Conservation (phyloP, 2,113 vertebrate genomes). For the Takifugu flavidus region DNA sequence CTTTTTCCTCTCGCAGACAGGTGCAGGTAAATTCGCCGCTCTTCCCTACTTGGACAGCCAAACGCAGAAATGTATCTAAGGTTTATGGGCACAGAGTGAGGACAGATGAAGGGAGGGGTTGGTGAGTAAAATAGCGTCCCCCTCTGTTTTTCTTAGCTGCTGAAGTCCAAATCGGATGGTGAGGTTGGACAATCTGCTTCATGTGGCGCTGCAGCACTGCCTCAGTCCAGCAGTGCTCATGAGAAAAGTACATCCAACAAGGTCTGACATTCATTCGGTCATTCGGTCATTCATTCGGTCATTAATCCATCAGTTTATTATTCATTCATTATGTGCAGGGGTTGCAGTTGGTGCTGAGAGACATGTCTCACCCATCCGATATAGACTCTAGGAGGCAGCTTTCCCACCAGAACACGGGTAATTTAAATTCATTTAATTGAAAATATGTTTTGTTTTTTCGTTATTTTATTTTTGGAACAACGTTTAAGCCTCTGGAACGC, state of each 20-base stretch:
- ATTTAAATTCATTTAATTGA: slow-evolving; percentile 7
- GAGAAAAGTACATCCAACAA: slow-evolving; percentile 81
- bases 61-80: too few species aligned
- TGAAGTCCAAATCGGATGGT: slow-evolving; percentile 81
- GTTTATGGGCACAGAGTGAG: background rate
- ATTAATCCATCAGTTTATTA: background rate
- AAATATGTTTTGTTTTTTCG: too few species aligned
- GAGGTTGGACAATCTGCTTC: slow-evolving; percentile 62
- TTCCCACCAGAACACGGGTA: slow-evolving; percentile 86
- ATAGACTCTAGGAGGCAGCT: slow-evolving; percentile 84
- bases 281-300: background rate
- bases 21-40: slow-evolving; percentile 81
- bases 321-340: slow-evolving; percentile 45
- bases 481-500: background rate
- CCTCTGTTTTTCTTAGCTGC: slow-evolving; percentile 68
- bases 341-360: slow-evolving; percentile 68
- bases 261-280: slow-evolving; percentile 65
- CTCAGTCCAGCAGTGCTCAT: slow-evolving; percentile 71
- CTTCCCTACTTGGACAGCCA: too few species aligned
- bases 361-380: slow-evolving; percentile 79
- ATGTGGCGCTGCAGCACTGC: slow-evolving; percentile 60
- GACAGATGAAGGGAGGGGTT: background rate
- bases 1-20: slow-evolving; percentile 80
- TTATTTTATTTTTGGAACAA: too few species aligned
- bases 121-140: slow-evolving; percentile 1